These are phyloP conservation scores for Altica lythri DNA, from an alignment of 2,888 invertebrate genomes.

Conservation along the genomic window DNA sequence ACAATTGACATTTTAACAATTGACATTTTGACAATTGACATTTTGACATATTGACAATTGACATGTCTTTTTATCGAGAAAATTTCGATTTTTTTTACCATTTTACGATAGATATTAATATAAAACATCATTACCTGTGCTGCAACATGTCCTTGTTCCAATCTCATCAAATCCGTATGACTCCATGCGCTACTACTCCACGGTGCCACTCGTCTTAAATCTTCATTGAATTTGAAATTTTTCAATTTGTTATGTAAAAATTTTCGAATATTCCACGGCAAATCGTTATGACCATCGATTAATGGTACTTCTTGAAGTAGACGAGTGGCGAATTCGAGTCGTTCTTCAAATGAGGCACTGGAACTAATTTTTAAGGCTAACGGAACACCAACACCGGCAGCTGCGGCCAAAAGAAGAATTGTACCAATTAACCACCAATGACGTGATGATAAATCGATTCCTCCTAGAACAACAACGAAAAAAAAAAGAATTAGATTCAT, in stretches of 20 bases:
- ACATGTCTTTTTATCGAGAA: too few relatives aligned
- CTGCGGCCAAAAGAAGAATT: conserved; percentile 75
- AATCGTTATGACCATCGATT: conserved; percentile 87
- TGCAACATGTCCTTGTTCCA: conserved; percentile 75
- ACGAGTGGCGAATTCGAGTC: conserved; percentile 73
- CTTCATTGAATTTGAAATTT: conserved; percentile 76
- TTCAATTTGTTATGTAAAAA: conserved; percentile 87
- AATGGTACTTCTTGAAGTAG: conserved; percentile 72
- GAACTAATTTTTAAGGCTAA: conserved; percentile 77
- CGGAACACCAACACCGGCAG: conserved; percentile 80
- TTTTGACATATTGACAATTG: too few relatives aligned
- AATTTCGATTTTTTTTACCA: too few relatives aligned
- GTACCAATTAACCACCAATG: conserved; percentile 80
- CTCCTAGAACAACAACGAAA: conserved; percentile 55
- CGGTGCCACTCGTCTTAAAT: conserved; percentile 69
- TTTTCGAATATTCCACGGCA: conserved; percentile 90
- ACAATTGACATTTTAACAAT: too few relatives aligned
- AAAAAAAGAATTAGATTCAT: background rate
- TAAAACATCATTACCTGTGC: conserved; percentile 72
- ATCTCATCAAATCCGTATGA: conserved; percentile 76
- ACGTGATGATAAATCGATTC: conserved; percentile 63
- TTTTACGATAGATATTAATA: background rate
- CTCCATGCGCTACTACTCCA: conserved; percentile 78
- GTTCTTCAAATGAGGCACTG: conserved; percentile 76
- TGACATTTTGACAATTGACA: too few relatives aligned